phyloP scores from a whole-genome alignment of 2,797 vertebrate species.

The Loriculus beryllinus region DNA sequence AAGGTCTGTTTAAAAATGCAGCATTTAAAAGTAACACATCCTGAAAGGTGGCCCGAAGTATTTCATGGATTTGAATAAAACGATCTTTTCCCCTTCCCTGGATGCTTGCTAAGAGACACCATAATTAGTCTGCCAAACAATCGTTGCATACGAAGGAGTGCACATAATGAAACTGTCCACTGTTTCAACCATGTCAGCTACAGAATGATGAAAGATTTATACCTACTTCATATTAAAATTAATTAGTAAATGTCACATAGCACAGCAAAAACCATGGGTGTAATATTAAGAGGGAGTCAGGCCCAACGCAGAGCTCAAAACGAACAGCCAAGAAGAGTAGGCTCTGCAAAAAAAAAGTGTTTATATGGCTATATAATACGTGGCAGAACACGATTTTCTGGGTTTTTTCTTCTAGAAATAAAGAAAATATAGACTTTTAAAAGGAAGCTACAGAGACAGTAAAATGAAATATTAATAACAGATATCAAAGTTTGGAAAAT shows the following conservation, averaged over 20 bases:
- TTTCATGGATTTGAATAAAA: neutral
- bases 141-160: neutral
- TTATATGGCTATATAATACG: neutral
- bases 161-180: neutral
- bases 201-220: constrained; percentile 18
- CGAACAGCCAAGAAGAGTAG: neutral
- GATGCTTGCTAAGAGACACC: neutral
- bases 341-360: neutral
- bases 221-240: neutral
- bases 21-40: neutral
- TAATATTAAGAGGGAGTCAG: neutral
- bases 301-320: neutral
- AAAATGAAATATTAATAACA: neutral
- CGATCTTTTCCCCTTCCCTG: neutral
- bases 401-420: neutral
- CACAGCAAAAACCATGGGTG: neutral
- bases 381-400: neutral
- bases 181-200: neutral
- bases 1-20: neutral
- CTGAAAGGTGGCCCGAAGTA: neutral
- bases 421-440: neutral
- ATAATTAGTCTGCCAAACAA: neutral
- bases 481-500: neutral
- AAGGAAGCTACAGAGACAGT: neutral
- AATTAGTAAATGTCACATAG: neutral